Conservation (phyloP, 2,888 invertebrate genomes). For the Drosophila anomalata region DNA sequence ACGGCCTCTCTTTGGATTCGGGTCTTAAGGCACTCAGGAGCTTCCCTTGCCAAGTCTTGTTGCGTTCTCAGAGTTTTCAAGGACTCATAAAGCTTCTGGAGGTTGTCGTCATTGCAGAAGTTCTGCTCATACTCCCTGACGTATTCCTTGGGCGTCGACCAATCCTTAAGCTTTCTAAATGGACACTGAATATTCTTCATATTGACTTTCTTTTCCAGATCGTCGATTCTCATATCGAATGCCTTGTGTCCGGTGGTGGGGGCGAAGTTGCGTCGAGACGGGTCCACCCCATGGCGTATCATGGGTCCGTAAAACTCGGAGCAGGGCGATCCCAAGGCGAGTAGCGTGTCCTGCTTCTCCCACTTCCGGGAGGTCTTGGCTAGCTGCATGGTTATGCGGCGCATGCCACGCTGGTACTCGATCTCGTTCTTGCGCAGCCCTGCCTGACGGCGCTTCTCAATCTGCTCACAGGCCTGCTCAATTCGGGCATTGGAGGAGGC, state of each 20-base stretch:
- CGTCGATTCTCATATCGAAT: slow-evolving; percentile 80
- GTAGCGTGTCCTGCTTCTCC: slow-evolving; percentile 84
- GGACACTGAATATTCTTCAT: slow-evolving; percentile 74
- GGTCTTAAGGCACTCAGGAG: slow-evolving; percentile 71
- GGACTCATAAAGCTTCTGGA: slow-evolving; percentile 81
- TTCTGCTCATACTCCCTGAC: slow-evolving; percentile 79
- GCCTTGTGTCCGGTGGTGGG: slow-evolving; percentile 63
- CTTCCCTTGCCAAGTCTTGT: slow-evolving; percentile 51
- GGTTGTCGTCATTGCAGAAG: slow-evolving; percentile 80
- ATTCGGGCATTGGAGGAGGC: slow-evolving; percentile 83
- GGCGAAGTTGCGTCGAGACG: slow-evolving; percentile 86
- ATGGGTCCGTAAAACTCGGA: slow-evolving; percentile 88
- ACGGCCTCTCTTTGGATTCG: neutral
- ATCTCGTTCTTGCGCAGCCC: slow-evolving; percentile 85
- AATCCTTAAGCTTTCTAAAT: slow-evolving; percentile 75
- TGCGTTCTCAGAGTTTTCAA: slow-evolving; percentile 72
- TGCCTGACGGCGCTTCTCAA: slow-evolving; percentile 85
- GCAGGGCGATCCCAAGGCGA: slow-evolving; percentile 85
- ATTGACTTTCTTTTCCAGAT: slow-evolving; percentile 75
- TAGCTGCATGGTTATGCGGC: slow-evolving; percentile 84
- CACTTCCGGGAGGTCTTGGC: slow-evolving; percentile 83
- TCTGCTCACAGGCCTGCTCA: slow-evolving; percentile 85
- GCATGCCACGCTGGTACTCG: slow-evolving; percentile 83
- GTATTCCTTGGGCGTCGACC: slow-evolving; percentile 80
- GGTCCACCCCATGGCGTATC: slow-evolving; percentile 88